A percentile compares a stretch with the other conserved stretches of the same genome.
phyloP scores from a whole-genome alignment of 2,797 vertebrate species.

The Falco berigora region DNA sequence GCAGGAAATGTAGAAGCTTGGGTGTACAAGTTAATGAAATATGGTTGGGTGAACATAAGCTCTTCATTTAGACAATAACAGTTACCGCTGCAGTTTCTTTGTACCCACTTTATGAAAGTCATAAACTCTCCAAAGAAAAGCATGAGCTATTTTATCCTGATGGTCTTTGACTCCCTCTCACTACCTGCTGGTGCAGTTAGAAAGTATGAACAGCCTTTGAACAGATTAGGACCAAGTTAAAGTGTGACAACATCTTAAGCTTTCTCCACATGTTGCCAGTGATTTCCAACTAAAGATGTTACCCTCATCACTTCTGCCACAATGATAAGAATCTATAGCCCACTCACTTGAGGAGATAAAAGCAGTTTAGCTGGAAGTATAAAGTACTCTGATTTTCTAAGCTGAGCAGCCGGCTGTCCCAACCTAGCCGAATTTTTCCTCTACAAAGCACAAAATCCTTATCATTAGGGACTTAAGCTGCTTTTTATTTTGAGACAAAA shows the following conservation, averaged over 20 bases:
- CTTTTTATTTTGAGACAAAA: conserved; percentile 89
- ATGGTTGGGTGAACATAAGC: conserved; percentile 64
- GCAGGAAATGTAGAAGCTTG: conserved; percentile 51
- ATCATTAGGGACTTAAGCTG: conserved; percentile 82
- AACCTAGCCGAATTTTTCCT: conserved; percentile 67
- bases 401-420: conserved; percentile 66
- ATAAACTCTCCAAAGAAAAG: conserved; percentile 60
- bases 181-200: conserved; percentile 69
- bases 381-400: conserved; percentile 69
- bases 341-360: conserved; percentile 75
- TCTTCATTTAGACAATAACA: conserved; percentile 64
- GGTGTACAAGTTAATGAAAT: conserved; percentile 64
- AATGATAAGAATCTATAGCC: conserved; percentile 75
- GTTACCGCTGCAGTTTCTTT: conserved; percentile 40
- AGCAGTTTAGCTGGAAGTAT: conserved; percentile 50
- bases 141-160: conserved; percentile 36
- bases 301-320: conserved; percentile 79
- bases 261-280: conserved; percentile 81
- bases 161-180: conserved; percentile 53
- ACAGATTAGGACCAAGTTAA: conserved; percentile 85
- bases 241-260: conserved; percentile 90
- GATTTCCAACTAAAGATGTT: conserved; percentile 81
- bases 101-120: conserved; percentile 63
- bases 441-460: conserved; percentile 75
- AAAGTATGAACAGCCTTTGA: conserved; percentile 80